Conservation (phyloP, 2,888 invertebrate species). For the Cryptocephalus primarius region DNA sequence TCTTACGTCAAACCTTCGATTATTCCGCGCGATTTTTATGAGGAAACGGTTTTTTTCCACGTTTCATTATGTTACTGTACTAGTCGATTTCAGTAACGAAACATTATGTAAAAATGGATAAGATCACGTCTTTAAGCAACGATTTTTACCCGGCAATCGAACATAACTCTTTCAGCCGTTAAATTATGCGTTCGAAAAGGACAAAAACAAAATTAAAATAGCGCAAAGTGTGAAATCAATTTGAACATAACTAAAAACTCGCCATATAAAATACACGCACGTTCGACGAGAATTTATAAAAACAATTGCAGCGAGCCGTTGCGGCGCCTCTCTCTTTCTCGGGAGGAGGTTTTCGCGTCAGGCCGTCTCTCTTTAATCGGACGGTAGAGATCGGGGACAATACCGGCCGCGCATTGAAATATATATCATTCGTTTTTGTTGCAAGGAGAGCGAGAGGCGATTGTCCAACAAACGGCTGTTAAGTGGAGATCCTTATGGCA, state of each 20-base stretch:
- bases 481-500: constrained; percentile 17
- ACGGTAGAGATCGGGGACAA: constrained; percentile 15
- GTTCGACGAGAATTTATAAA: constrained; percentile 26
- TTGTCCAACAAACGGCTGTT: constrained; percentile 10
- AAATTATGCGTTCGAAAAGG: constrained; percentile 26
- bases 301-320: constrained; percentile 18
- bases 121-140: constrained; percentile 10
- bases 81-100: too few species aligned
- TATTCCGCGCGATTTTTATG: too few species aligned
- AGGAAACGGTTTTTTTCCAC: too few species aligned
- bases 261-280: constrained; percentile 30
- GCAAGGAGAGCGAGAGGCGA: constrained; percentile 15
- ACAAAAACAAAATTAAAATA: constrained; percentile 28
- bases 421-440: constrained; percentile 19
- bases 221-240: constrained; percentile 27
- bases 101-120: constrained; percentile 1
- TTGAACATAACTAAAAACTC: constrained; percentile 24
- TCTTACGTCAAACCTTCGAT: too few species aligned
- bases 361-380: background rate
- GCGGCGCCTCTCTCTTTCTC: constrained; percentile 3
- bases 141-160: constrained; percentile 16
- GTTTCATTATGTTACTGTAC: too few species aligned
- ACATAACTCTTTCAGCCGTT: constrained; percentile 20
- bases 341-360: background rate
- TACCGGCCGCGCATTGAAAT: constrained; percentile 13